A percentile compares a stretch with the other conserved stretches of the same genome.
Evolutionary conservation across 2,888 invertebrate species (phyloP).

Genomic region (Lasioglossum vierecki): DNA sequence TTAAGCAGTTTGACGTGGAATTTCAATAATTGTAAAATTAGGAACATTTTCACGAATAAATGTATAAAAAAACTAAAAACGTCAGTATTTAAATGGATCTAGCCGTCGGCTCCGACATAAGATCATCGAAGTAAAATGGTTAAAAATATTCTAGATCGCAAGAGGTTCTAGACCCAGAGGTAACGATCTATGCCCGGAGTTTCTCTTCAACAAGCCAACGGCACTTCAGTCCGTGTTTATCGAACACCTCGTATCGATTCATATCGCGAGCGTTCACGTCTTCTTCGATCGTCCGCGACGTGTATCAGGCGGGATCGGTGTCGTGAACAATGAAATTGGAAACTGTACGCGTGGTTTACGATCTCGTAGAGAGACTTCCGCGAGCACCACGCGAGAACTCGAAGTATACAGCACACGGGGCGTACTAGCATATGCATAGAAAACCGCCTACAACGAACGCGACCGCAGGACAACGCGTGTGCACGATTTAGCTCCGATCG

Average conservation of each 20-base stretch:
- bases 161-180: neutral
- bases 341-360: constrained; percentile 48
- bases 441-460: constrained; percentile 18
- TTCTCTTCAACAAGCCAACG: neutral
- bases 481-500: constrained; percentile 8
- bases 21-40: neutral
- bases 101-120: neutral
- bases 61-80: neutral
- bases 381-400: constrained; percentile 5
- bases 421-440: neutral
- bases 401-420: neutral
- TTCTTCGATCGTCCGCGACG: constrained; percentile 30
- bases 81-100: neutral
- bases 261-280: constrained; percentile 24
- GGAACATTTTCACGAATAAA: neutral
- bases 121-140: neutral
- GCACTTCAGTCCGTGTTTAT: neutral
- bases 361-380: constrained; percentile 29
- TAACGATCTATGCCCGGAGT: neutral
- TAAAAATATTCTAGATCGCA: neutral
- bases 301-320: constrained; percentile 19
- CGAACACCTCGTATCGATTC: constrained; percentile 5
- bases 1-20: neutral
- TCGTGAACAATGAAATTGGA: constrained; percentile 54
- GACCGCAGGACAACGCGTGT: neutral